Evolutionary conservation across 2,797 vertebrate genomes (phyloP).

Genomic region (Onychomys torridus): DNA sequence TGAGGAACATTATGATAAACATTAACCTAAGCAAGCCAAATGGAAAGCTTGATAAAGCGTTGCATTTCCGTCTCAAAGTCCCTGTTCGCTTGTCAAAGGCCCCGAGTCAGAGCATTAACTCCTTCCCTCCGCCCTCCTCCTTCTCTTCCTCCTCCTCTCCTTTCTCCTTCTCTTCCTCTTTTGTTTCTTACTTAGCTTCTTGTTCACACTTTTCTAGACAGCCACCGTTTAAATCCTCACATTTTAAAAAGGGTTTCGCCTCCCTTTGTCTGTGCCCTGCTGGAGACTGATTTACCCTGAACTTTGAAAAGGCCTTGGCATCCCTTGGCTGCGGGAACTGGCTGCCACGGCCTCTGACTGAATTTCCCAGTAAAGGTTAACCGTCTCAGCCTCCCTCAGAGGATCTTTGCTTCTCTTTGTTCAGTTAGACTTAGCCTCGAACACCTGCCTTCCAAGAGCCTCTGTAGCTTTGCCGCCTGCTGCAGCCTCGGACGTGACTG

Average conservation of each 20-base stretch:
- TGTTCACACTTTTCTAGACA: neutral
- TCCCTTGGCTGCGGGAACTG: neutral
- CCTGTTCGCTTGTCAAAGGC: neutral
- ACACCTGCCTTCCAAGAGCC: neutral
- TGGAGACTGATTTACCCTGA: neutral
- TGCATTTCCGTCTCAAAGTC: neutral
- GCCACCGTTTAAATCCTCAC: neutral
- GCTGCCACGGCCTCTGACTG: neutral
- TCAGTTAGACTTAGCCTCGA: neutral
- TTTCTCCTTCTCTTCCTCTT: neutral
- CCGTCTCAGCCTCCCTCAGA: neutral
- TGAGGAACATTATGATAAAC: neutral
- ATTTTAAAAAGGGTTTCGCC: neutral
- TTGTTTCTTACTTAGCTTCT: neutral
- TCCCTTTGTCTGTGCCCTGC: neutral
- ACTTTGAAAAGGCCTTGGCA: neutral
- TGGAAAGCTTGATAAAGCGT: neutral
- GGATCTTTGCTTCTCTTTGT: neutral
- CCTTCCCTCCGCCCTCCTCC: too few relatives aligned
- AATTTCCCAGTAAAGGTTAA: too few relatives aligned
- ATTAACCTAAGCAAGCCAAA: neutral
- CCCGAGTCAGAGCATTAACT: neutral
- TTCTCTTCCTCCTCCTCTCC: too few relatives aligned
- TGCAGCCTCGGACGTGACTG: neutral
- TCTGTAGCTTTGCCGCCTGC: neutral